Conservation (phyloP, 2,113 vertebrate genomes). For the Pterocles orientalis region DNA sequence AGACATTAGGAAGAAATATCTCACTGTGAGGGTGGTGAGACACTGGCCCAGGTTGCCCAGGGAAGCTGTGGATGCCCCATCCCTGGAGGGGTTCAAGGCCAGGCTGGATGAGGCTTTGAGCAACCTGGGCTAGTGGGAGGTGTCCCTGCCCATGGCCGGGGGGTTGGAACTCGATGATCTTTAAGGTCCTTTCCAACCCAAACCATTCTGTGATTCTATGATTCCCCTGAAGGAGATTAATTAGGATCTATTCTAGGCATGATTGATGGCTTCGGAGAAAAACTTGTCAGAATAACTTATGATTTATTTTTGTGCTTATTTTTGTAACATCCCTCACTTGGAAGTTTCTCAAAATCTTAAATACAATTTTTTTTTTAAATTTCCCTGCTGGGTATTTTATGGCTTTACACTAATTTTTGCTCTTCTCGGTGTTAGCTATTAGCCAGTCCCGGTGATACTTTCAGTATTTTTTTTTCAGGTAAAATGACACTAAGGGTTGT, state of each 20-base stretch:
- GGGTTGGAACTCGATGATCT: too few species aligned
- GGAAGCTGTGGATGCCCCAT: too few species aligned
- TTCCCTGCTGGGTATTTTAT: not conserved
- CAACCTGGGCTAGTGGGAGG: too few species aligned
- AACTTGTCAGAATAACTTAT: slow-evolving; percentile 25
- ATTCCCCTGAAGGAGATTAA: not conserved
- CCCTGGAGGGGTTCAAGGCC: too few species aligned
- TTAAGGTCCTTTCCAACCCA: too few species aligned
- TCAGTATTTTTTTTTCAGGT: slow-evolving; percentile 23
- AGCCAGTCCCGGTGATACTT: not conserved
- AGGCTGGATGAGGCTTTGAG: too few species aligned
- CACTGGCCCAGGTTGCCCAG: too few species aligned
- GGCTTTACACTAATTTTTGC: slow-evolving; percentile 47
- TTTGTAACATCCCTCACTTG: slow-evolving; percentile 36
- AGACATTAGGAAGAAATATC: too few species aligned
- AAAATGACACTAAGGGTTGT: not conserved
- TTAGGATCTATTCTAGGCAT: slow-evolving; percentile 16
- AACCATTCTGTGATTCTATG: too few species aligned
- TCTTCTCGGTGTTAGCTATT: slow-evolving; percentile 14
- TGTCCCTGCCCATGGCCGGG: too few species aligned
- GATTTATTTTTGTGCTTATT: slow-evolving; percentile 56
- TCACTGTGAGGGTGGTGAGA: too few species aligned
- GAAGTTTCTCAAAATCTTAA: slow-evolving; percentile 11
- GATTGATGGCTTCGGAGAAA: slow-evolving; percentile 31
- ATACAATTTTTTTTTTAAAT: not conserved